phyloP scores from a whole-genome alignment of 2,888 invertebrate species.

The Vandiemenella viatica region DNA sequence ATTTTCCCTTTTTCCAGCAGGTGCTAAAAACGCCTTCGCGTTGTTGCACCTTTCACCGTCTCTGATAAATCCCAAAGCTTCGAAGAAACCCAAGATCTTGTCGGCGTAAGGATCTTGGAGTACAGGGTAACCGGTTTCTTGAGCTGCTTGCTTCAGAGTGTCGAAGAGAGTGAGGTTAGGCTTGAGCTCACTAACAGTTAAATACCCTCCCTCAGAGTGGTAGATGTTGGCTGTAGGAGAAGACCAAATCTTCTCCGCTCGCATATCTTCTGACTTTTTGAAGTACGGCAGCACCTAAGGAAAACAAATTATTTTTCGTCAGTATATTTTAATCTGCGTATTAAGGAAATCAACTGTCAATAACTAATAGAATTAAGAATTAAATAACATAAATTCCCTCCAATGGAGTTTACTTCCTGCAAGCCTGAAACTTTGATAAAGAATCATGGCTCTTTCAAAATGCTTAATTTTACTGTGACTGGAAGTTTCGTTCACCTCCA shows the following conservation, averaged over 20 bases:
- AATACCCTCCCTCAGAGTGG: neutral
- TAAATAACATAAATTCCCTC: too few relatives aligned
- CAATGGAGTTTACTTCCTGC: too few relatives aligned
- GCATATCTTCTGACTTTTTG: constrained; percentile 25
- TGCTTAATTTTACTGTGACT: too few relatives aligned
- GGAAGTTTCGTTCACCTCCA: too few relatives aligned
- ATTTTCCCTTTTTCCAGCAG: constrained; percentile 36
- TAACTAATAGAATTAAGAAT: too few relatives aligned
- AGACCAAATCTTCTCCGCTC: constrained; percentile 35
- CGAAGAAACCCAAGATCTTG: constrained; percentile 26
- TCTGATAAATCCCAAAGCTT: constrained; percentile 26
- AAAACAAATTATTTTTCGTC: too few relatives aligned
- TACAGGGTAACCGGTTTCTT: constrained; percentile 28
- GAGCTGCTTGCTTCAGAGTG: constrained; percentile 12
- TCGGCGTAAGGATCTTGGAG: constrained; percentile 27
- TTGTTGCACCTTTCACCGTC: constrained; percentile 28
- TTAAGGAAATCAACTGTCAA: too few relatives aligned
- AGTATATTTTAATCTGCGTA: too few relatives aligned
- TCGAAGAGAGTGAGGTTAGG: neutral
- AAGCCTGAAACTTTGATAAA: too few relatives aligned
- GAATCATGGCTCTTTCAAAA: too few relatives aligned
- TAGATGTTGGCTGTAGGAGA: constrained; percentile 19
- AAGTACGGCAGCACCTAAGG: constrained; percentile 33
- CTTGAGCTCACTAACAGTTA: neutral
- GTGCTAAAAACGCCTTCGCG: constrained; percentile 31